These are phyloP conservation scores for Australoheros facetus DNA, from an alignment of 2,797 vertebrate genomes.

Conservation along the genomic window DNA sequence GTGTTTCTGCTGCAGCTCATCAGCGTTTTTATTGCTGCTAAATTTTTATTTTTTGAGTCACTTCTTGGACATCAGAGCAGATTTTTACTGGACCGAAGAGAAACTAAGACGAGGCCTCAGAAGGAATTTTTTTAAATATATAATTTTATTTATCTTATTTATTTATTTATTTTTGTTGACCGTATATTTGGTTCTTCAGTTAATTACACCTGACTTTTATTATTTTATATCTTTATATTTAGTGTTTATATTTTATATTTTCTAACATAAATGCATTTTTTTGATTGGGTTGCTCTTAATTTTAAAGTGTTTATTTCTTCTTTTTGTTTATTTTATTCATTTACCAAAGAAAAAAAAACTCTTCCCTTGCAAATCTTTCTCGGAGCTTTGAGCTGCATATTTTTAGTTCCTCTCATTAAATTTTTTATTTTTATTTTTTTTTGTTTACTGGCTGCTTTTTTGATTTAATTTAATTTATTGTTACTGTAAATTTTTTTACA, in stretches of 20 bases:
- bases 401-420: neutral
- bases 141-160: no score
- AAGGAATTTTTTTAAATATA: neutral
- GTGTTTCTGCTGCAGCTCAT: neutral
- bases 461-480: no score
- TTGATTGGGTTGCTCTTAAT: no score
- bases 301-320: no score
- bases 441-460: no score
- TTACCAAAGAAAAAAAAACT: neutral
- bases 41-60: neutral
- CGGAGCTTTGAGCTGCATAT: no score
- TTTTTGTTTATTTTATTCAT: neutral
- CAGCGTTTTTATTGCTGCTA: neutral
- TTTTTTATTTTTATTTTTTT: neutral
- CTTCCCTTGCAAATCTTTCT: no score
- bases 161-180: neutral
- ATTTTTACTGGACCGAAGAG: neutral
- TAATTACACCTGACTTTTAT: neutral
- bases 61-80: neutral
- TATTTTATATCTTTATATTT: neutral
- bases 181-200: neutral
- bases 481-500: neutral
- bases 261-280: neutral
- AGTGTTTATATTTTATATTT: neutral
- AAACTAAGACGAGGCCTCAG: neutral